Evolutionary conservation across 2,888 invertebrate genomes (phyloP).

Genomic region (Cephus pygmeus): DNA sequence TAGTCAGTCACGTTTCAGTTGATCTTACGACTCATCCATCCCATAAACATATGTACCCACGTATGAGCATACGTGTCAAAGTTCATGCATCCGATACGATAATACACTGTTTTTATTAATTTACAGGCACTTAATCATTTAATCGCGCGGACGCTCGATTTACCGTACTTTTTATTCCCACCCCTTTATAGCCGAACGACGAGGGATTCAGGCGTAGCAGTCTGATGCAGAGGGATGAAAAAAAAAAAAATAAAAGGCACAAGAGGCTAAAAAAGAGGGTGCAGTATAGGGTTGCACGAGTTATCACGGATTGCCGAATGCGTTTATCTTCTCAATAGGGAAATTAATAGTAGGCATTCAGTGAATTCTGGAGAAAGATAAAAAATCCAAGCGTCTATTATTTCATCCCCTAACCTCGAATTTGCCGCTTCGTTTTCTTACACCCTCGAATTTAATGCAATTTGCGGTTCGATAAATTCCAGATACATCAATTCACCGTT

Average conservation of each 20-base stretch:
- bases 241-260: background rate
- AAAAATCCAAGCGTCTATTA: background rate
- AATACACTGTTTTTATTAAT: constrained; percentile 18
- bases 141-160: background rate
- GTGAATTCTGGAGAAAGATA: background rate
- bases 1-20: background rate
- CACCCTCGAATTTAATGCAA: background rate
- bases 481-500: background rate
- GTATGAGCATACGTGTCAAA: constrained; percentile 3
- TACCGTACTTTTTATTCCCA: background rate
- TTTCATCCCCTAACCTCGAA: background rate
- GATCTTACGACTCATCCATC: background rate
- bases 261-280: background rate
- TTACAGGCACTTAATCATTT: background rate
- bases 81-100: constrained; percentile 18
- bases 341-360: background rate
- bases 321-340: background rate
- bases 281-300: background rate
- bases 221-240: background rate
- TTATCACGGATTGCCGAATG: background rate
- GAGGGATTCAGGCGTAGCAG: background rate
- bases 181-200: background rate
- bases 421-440: background rate
- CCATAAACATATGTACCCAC: background rate
- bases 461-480: background rate